phyloP scores from a whole-genome alignment of 2,113 vertebrate species.

The Monarcha castaneiventris region DNA sequence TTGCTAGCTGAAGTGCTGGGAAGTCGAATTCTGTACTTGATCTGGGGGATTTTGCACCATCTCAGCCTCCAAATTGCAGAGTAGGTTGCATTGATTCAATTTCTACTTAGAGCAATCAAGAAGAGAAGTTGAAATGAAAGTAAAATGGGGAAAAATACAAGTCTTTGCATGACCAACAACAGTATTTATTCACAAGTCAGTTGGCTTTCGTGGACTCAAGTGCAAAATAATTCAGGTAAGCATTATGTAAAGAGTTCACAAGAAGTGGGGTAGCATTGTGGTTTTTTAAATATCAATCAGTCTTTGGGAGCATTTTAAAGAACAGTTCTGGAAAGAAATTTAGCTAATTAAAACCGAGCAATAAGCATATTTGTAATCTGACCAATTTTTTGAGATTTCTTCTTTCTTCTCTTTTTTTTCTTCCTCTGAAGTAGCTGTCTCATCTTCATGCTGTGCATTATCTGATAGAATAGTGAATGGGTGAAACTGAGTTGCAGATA shows the following conservation, averaged over 20 bases:
- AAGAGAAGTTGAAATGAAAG: conserved; percentile 36
- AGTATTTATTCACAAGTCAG: background rate
- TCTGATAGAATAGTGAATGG: background rate
- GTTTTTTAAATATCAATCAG: background rate
- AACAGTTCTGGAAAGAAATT: background rate
- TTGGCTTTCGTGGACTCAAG: background rate
- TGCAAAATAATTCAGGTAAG: background rate
- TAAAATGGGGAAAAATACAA: background rate
- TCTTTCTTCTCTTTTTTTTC: background rate
- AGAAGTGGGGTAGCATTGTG: background rate
- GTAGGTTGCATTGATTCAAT: background rate
- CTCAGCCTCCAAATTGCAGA: background rate
- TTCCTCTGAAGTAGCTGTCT: background rate
- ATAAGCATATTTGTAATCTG: background rate
- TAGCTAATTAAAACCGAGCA: background rate
- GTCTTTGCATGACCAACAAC: background rate
- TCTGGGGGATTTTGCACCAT: background rate
- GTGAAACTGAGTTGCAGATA: background rate
- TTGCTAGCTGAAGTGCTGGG: background rate
- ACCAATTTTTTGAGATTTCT: background rate
- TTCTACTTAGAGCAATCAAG: background rate
- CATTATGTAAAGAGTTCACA: background rate
- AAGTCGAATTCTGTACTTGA: background rate
- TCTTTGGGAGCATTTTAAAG: background rate
- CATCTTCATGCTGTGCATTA: background rate